Evolutionary conservation across 2,888 invertebrate genomes (phyloP), one percentile per base, ranked within the genome.

Genomic region (Andrena chrysosceles): DNA sequence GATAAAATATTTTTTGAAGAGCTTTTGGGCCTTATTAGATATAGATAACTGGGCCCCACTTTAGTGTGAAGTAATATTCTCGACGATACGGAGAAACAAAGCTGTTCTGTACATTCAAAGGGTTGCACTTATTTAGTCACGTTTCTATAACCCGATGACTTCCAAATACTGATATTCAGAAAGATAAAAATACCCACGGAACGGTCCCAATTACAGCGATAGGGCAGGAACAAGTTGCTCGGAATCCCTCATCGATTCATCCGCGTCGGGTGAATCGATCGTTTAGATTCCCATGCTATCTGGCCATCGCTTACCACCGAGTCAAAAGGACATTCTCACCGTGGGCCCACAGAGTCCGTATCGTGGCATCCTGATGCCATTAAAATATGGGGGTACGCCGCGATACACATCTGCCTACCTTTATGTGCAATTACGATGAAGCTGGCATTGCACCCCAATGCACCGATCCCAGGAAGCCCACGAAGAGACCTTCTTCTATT

Each of bases 401-500:
- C 75, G 85, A 88, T 85, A 86, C 85, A 52, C 87, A 88, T 88
- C 87, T 88, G 87, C 81, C 84, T 81, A 78, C 87, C 85, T 80
- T 68, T 75, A 77, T 84, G 67, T 49, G 85, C 87, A 88, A 87
- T 87, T 88, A 86, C 88, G 75, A 73, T 31, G 78, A 68, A 77
- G 75, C 87, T 83, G 83, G 82, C 85, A 78, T 87, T 87, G 87
- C 87, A 76, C 76, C 80, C 87, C 81, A 60, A 79, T 82, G 84
- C 85, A 77, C 72, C 83, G 74, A 83, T 84, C 74, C 72, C 77
- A 67, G 64, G 81, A 75, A 85, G 82, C 81, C 77, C 73, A 77
- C 76, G 77, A 86, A 82, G 71, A 79, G 82, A 79, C 86, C 72
- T 81, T 82, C 79, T 80, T 82, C 75, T 80, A 75, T 88, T 86